phyloP scores from a whole-genome alignment of 2,888 invertebrate species.

The Choreutis nemorana region DNA sequence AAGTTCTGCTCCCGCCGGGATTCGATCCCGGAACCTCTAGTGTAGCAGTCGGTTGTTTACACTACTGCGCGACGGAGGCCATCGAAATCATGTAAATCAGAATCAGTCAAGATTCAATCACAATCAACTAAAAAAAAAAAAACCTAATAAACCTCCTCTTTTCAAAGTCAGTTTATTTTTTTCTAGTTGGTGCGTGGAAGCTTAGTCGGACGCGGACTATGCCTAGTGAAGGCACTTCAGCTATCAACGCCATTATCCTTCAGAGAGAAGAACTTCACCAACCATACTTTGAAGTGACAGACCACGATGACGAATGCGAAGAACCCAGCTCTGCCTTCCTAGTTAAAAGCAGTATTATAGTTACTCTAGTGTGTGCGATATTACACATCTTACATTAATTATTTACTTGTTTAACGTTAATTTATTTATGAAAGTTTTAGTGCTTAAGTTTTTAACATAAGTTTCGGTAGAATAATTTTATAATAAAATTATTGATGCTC shows the following conservation, averaged over 20 bases:
- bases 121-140: too few relatives aligned
- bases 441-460: too few relatives aligned
- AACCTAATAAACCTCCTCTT: too few relatives aligned
- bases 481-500: too few relatives aligned
- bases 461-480: too few relatives aligned
- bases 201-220: constrained; percentile 34
- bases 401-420: constrained; percentile 16
- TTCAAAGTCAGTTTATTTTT: constrained; percentile 6
- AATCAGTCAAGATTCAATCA: too few relatives aligned
- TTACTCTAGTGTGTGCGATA: constrained; percentile 29
- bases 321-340: constrained; percentile 37
- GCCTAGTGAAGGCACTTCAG: constrained; percentile 13
- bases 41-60: too few relatives aligned
- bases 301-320: constrained; percentile 30
- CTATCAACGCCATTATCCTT: constrained; percentile 23
- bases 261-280: constrained; percentile 28
- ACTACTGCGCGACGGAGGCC: too few relatives aligned
- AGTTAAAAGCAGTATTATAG: constrained; percentile 37
- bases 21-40: too few relatives aligned
- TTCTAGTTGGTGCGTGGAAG: constrained; percentile 45
- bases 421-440: constrained; percentile 2
- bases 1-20: too few relatives aligned
- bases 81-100: too few relatives aligned
- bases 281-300: constrained; percentile 29
- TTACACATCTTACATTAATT: too few relatives aligned